Conservation (phyloP, 1,140 invertebrate genomes). For the Aphelenchoides avenae region DNA sequence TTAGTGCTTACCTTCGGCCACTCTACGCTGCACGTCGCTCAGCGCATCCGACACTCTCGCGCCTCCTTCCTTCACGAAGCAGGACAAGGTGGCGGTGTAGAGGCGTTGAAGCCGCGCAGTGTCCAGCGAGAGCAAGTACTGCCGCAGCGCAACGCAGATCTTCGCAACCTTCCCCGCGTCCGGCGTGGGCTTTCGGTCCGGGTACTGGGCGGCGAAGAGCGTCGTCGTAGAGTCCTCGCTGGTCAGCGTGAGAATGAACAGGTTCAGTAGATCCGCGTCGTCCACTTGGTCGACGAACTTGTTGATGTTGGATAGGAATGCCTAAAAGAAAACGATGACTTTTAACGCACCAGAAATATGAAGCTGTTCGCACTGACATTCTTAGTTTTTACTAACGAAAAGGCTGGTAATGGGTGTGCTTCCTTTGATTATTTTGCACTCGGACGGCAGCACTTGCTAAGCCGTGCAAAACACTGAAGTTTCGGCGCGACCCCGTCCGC, state of each 20-base stretch:
- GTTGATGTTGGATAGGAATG: slow-evolving; percentile 66
- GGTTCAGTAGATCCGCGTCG: slow-evolving; percentile 33
- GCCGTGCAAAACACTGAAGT: too few species aligned
- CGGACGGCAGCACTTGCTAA: too few species aligned
- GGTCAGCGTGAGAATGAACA: slow-evolving; percentile 40
- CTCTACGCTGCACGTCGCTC: slow-evolving; percentile 22
- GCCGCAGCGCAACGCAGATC: neutral
- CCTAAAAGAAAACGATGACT: slow-evolving; percentile 14
- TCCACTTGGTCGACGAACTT: slow-evolving; percentile 69
- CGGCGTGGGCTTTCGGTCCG: neutral
- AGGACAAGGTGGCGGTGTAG: slow-evolving; percentile 28
- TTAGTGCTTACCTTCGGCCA: slow-evolving; percentile 14
- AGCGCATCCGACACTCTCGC: slow-evolving; percentile 26
- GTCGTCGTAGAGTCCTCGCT: slow-evolving; percentile 21
- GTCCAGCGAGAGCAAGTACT: neutral
- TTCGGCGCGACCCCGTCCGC: too few species aligned
- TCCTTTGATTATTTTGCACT: too few species aligned
- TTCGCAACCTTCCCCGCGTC: slow-evolving; percentile 5
- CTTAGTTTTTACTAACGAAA: too few species aligned
- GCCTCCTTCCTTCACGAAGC: slow-evolving; percentile 23
- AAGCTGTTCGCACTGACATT: too few species aligned
- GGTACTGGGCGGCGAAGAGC: slow-evolving; percentile 31
- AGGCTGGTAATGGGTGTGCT: too few species aligned
- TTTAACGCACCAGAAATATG: too few species aligned
- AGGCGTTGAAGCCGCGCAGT: neutral